Evolutionary conservation across 2,888 invertebrate species (phyloP).

Genomic region (Hypomecis punctinalis): DNA sequence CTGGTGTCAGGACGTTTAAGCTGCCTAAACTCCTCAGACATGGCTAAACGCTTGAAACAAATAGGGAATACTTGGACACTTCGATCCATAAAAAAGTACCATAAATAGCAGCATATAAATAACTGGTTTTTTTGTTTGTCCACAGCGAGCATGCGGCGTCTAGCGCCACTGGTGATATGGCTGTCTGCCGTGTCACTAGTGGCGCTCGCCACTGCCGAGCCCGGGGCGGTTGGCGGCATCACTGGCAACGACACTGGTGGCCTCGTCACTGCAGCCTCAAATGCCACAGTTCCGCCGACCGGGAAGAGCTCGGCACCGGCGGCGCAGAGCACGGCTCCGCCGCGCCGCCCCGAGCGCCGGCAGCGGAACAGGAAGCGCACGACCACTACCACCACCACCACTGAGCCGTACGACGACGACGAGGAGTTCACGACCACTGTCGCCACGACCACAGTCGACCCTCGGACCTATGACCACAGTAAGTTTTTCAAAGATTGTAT

Average conservation of each 20-base stretch:
- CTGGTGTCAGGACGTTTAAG: too few relatives aligned
- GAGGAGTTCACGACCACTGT: slow-evolving; percentile 58
- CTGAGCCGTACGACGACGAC: slow-evolving; percentile 64
- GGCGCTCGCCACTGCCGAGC: slow-evolving; percentile 75
- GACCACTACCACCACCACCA: slow-evolving; percentile 65
- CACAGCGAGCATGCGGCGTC: slow-evolving; percentile 70
- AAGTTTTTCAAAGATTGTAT: slow-evolving; percentile 48
- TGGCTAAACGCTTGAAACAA: too few relatives aligned
- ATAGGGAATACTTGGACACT: too few relatives aligned
- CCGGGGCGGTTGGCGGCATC: slow-evolving; percentile 50
- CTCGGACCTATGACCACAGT: slow-evolving; percentile 75
- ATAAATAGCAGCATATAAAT: background rate
- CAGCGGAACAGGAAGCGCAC: slow-evolving; percentile 66
- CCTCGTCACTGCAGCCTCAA: slow-evolving; percentile 37
- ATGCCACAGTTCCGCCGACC: slow-evolving; percentile 44
- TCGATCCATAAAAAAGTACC: background rate
- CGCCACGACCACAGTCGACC: slow-evolving; percentile 71
- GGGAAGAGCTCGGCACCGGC: slow-evolving; percentile 60
- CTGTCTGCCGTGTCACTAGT: slow-evolving; percentile 75
- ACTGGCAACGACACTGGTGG: slow-evolving; percentile 35
- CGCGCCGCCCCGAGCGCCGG: slow-evolving; percentile 53
- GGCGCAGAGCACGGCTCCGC: slow-evolving; percentile 49
- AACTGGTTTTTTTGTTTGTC: slow-evolving; percentile 39
- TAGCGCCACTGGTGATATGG: slow-evolving; percentile 79
- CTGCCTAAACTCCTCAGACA: too few relatives aligned